phyloP scores from a whole-genome alignment of 2,113 vertebrate species.

The Papio anubis region DNA sequence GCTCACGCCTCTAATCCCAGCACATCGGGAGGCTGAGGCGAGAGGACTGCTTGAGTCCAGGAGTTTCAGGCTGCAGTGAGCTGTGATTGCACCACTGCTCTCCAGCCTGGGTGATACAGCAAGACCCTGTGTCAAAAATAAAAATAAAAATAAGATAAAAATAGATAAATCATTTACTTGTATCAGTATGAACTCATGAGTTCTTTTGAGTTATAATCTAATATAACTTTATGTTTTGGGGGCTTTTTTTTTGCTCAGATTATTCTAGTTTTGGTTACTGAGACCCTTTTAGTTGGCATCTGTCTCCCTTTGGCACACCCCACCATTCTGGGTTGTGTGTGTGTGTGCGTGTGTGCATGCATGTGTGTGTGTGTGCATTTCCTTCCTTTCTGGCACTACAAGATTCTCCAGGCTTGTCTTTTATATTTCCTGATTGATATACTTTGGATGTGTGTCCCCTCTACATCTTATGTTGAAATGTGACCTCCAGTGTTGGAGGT shows the following conservation, averaged over 20 bases:
- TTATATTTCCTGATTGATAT: neutral
- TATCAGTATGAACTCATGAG: neutral
- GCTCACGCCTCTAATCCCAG: too few species aligned
- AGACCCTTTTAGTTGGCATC: neutral
- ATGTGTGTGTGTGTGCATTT: fast-evolving
- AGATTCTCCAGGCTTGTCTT: neutral
- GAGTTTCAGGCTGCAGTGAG: too few species aligned
- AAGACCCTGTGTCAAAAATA: too few species aligned
- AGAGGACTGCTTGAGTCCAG: too few species aligned
- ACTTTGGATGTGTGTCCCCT: too few species aligned
- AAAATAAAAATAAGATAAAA: too few species aligned
- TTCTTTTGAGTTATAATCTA: neutral
- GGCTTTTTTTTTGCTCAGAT: neutral
- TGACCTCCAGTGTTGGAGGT: too few species aligned
- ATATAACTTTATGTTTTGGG: neutral
- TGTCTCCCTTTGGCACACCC: neutral
- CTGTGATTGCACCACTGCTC: too few species aligned
- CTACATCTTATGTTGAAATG: too few species aligned
- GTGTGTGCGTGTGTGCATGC: too few species aligned
- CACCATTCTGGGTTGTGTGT: neutral
- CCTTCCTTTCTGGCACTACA: neutral
- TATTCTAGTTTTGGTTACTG: neutral
- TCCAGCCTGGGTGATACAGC: too few species aligned
- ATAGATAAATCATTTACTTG: neutral
- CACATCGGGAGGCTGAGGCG: too few species aligned